phyloP scores from a whole-genome alignment of 2,113 vertebrate species.

The Salvelinus namaycush region DNA sequence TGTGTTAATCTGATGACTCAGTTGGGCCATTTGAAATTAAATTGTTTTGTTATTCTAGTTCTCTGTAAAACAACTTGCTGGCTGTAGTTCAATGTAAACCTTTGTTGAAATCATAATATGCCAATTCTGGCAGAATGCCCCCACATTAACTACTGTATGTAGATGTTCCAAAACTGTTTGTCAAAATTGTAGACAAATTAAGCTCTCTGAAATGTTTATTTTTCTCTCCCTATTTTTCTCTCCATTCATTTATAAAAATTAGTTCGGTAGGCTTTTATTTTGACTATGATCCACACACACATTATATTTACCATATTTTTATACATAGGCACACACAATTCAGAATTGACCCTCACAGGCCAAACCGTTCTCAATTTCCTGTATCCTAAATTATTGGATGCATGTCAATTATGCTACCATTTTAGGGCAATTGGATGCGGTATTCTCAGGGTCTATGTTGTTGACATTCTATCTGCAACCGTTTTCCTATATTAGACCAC shows the following conservation, averaged over 20 bases:
- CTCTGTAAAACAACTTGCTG: not conserved
- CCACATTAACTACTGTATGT: not conserved
- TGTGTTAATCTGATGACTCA: no score
- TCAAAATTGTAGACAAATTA: not conserved
- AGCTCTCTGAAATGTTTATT: slow-evolving; percentile 2
- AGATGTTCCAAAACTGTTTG: not conserved
- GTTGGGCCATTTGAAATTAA: not conserved
- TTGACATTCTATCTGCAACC: not conserved
- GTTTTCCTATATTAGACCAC: not conserved
- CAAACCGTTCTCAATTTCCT: no score
- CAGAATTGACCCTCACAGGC: no score
- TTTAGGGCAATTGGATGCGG: not conserved
- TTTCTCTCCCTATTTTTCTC: not conserved
- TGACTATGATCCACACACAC: not conserved
- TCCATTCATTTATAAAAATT: not conserved
- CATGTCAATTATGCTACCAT: not conserved
- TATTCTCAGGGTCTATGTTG: not conserved
- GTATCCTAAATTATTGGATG: not conserved
- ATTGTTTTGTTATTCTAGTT: not conserved
- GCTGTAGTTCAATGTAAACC: not conserved
- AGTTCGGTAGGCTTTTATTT: not conserved
- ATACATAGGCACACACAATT: no score
- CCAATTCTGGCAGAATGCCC: not conserved
- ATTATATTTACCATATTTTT: not conserved
- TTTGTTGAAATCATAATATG: not conserved